A percentile compares a stretch with the other conserved stretches of the same genome.
These are phyloP conservation scores for Cataglyphis altisquamis DNA, from an alignment of 2,888 invertebrate genomes.

Conservation along the genomic window DNA sequence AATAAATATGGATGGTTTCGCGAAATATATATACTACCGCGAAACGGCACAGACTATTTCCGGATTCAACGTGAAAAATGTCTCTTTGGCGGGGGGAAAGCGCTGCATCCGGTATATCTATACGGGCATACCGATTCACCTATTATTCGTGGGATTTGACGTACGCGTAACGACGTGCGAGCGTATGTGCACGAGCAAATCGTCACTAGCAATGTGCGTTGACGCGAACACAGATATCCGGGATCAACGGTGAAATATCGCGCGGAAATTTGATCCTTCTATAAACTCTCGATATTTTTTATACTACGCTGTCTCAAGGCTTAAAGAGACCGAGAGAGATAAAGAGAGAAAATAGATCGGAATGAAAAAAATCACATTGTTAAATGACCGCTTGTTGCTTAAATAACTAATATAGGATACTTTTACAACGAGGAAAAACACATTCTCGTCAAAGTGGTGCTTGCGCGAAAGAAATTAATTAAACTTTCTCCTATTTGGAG, in stretches of 20 bases:
- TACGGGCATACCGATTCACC: slow-evolving; percentile 32
- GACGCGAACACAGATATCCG: slow-evolving; percentile 37
- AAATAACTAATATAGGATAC: slow-evolving; percentile 11
- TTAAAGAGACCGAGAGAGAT: background rate
- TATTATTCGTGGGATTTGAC: slow-evolving; percentile 56
- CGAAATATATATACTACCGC: slow-evolving; percentile 48
- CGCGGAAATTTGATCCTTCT: slow-evolving; percentile 48
- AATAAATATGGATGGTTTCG: slow-evolving; percentile 59
- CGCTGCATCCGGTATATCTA: slow-evolving; percentile 32
- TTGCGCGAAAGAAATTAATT: slow-evolving; percentile 28
- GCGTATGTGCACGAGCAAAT: slow-evolving; percentile 23
- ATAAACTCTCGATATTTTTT: slow-evolving; percentile 31
- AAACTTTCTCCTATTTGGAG: slow-evolving; percentile 20
- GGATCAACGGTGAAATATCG: slow-evolving; percentile 47
- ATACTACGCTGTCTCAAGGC: slow-evolving; percentile 19
- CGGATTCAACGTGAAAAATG: slow-evolving; percentile 48
- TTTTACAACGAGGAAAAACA: background rate
- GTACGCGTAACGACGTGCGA: slow-evolving; percentile 35
- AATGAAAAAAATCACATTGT: slow-evolving; percentile 1
- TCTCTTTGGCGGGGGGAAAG: slow-evolving; percentile 13
- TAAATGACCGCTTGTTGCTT: background rate
- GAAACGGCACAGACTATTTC: slow-evolving; percentile 35
- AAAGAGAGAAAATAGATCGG: background rate
- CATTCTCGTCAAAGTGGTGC: background rate
- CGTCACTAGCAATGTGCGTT: slow-evolving; percentile 36